These are phyloP conservation scores for Homalodisca vitripennis DNA, from an alignment of 1,140 invertebrate species.

Conservation along the genomic window DNA sequence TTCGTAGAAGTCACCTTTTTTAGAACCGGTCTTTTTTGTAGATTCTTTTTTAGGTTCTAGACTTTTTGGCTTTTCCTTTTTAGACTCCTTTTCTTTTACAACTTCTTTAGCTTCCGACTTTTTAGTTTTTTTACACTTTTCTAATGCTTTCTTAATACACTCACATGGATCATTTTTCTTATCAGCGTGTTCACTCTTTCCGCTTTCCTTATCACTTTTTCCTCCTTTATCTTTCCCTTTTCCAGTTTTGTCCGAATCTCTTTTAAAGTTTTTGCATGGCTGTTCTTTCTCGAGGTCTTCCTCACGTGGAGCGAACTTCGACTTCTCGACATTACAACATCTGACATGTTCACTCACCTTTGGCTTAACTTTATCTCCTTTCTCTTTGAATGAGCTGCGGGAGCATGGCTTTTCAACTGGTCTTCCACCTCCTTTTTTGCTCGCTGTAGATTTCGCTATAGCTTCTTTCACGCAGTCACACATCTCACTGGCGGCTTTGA, in stretches of 20 bases:
- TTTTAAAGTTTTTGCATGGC: neutral
- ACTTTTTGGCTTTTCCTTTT: neutral
- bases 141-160: neutral
- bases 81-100: neutral
- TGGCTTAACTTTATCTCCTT: neutral
- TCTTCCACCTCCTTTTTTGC: no score
- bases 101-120: neutral
- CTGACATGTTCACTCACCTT: conserved; percentile 7
- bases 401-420: no score
- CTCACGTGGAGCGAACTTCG: neutral
- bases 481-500: no score
- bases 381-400: no score
- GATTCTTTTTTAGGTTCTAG: no score
- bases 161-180: neutral
- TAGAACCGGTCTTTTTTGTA: no score
- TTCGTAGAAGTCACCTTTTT: no score
- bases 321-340: neutral
- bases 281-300: neutral
- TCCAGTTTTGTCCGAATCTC: neutral
- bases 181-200: neutral
- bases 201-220: neutral
- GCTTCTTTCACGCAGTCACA: no score
- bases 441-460: no score
- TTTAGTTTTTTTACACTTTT: neutral
- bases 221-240: neutral